Base-by-base conservation (phyloP, 2,113 vertebrate species). In the Pionites leucogaster region DNA sequence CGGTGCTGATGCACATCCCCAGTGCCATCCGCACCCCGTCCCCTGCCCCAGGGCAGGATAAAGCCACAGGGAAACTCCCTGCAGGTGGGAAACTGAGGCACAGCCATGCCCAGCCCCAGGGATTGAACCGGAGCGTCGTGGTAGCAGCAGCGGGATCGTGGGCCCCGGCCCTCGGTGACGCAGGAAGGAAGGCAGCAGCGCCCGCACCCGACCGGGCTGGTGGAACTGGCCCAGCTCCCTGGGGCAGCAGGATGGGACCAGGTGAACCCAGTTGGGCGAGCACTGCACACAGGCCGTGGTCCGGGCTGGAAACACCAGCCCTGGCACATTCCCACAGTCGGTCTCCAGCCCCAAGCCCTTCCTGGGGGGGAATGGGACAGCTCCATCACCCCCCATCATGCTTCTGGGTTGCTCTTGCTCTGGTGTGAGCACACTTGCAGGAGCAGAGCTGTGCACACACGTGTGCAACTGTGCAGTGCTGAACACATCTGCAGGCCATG, bases 71-170 rank as follows among this genome's bases (percentile, higher is more conserved):
- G 53, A 70, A 41, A 28, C 22, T 44, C 44, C 31, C 68, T 31
- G 35, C 11, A 42, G 37, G 15, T 50, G 72, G 72, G 68, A 92
- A 95, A 94, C 95, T 42, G 87, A 95, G 92, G 95, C 81, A 93
- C 9, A 0, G 60, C 28, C 5, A 0, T 3, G 67, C 28, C 2
- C 0, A 9, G 74, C 44, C 80, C 25, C 14, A 6, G 33, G 52
- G 52, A 8, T 11, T 1, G 24, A 39, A n/a, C 9, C 1, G 0
- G 46, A 44, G 27, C 5, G 1, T 37, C 3, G 1, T 33, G 63
- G 44, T 19, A 44, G 63, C 1, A 4, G 60, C 46, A 72, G 22
- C 2, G 0, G 42, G 57, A 52, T 80, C 6, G 4, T 1, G 33
- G 85, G 81, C 39, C 70, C 84, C 6, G 6, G 67, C 71, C 91